Percentiles rank a stretch among this genome's conserved stretches.
These are phyloP conservation scores for Wasmannia auropunctata DNA, from an alignment of 1,140 invertebrate species.

Conservation along the genomic window DNA sequence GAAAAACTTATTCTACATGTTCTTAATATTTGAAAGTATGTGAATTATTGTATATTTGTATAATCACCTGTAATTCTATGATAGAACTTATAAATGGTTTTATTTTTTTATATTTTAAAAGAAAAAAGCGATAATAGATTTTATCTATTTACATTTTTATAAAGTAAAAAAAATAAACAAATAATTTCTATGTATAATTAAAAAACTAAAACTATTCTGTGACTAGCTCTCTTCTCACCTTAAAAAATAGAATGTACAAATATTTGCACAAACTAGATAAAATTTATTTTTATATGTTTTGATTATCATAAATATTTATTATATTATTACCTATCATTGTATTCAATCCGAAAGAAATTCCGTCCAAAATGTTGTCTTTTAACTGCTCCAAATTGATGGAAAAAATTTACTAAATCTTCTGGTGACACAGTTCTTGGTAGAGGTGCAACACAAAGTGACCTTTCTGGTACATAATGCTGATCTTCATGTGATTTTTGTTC, in stretches of 20 bases:
- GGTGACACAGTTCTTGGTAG: constrained; percentile 63
- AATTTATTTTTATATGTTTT: background rate
- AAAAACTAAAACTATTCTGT: background rate
- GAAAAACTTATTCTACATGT: background rate
- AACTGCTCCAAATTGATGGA: constrained; percentile 81
- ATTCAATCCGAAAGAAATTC: constrained; percentile 77
- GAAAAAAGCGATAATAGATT: too few species aligned
- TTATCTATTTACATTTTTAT: background rate
- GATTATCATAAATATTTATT: background rate
- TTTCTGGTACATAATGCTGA: constrained; percentile 51
- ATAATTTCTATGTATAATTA: background rate
- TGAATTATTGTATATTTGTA: background rate
- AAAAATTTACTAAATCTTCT: constrained; percentile 75
- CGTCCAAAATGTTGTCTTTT: constrained; percentile 67
- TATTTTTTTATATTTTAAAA: background rate
- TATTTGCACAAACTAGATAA: background rate
- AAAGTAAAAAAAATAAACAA: background rate
- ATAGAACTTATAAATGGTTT: background rate
- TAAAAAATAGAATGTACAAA: background rate
- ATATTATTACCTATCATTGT: constrained; percentile 71
- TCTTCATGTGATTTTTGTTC: constrained; percentile 49
- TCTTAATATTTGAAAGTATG: background rate
- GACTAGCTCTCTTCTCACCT: background rate
- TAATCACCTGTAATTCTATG: background rate
- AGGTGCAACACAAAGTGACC: constrained; percentile 83